Evolutionary conservation across 1,140 invertebrate species (phyloP).

Genomic region (Drosophila tani): DNA sequence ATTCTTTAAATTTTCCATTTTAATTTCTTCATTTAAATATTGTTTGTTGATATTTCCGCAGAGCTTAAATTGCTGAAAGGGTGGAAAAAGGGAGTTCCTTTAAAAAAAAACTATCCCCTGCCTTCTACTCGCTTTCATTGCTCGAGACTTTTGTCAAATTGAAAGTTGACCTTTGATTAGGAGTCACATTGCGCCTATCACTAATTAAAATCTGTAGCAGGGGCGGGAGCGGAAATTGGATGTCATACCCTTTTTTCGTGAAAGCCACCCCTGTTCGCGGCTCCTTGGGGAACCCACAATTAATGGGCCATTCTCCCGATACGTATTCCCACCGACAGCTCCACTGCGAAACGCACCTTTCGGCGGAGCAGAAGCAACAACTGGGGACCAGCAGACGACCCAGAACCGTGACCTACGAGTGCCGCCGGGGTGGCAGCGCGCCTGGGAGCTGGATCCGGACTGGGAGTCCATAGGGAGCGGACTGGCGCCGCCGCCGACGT

Average conservation of each 20-base stretch:
- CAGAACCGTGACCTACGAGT: slow-evolving; percentile 18
- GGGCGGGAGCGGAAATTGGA: slow-evolving; percentile 69
- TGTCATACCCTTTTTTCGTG: slow-evolving; percentile 45
- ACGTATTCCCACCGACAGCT: slow-evolving; percentile 28
- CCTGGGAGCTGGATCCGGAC: slow-evolving; percentile 31
- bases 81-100: too few relatives aligned
- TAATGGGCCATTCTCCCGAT: slow-evolving; percentile 33
- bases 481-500: slow-evolving; percentile 4
- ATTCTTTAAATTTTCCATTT: too few relatives aligned
- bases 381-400: slow-evolving; percentile 9
- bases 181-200: slow-evolving; percentile 51
- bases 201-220: slow-evolving; percentile 65
- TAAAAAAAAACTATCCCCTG: slow-evolving; percentile 3
- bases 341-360: slow-evolving; percentile 55
- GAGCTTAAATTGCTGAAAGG: not conserved
- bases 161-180: slow-evolving; percentile 48
- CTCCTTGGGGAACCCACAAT: slow-evolving; percentile 43
- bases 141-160: slow-evolving; percentile 21
- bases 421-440: slow-evolving; percentile 22
- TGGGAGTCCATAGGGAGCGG: slow-evolving; percentile 11
- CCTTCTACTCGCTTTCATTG: not conserved
- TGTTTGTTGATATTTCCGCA: not conserved
- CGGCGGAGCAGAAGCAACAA: slow-evolving; percentile 18
- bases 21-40: too few relatives aligned
- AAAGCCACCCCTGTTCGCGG: slow-evolving; percentile 20